Conservation (phyloP, 2,113 vertebrate species). For the Saccopteryx bilineata region DNA sequence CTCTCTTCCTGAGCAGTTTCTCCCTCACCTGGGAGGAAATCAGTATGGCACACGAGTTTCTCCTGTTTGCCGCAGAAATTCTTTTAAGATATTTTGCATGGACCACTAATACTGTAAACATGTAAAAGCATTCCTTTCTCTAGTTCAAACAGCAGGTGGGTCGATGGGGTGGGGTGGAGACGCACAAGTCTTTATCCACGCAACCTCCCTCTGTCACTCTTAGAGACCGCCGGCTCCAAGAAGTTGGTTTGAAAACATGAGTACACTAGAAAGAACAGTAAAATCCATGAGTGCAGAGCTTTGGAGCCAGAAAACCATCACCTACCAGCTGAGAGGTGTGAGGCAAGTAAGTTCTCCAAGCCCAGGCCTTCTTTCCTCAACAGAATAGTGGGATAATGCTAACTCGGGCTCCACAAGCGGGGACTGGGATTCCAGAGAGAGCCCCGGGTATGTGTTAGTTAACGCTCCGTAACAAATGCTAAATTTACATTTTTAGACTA, state of each 20-base stretch:
- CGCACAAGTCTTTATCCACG: not conserved
- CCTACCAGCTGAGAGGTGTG: not conserved
- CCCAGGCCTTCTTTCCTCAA: not conserved
- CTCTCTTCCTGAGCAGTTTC: not conserved
- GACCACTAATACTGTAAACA: not conserved
- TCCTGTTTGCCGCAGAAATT: not conserved
- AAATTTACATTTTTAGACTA: not conserved
- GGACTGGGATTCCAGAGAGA: not conserved
- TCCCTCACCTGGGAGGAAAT: not conserved
- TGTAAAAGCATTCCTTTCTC: not conserved
- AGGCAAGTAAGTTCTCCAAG: not conserved
- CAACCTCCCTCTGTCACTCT: not conserved
- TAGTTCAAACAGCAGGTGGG: not conserved
- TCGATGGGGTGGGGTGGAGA: not conserved
- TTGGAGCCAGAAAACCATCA: not conserved
- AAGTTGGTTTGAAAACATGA: not conserved
- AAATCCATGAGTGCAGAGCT: not conserved
- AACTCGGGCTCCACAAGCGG: not conserved
- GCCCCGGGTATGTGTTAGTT: not conserved
- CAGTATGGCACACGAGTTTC: not conserved
- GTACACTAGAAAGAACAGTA: not conserved
- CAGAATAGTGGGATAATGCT: not conserved
- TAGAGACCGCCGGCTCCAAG: not conserved
- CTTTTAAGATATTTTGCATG: not conserved
- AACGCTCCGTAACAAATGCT: conserved; percentile 35